Conservation (phyloP, 2,113 vertebrate genomes). For the Aplodontia rufa region DNA sequence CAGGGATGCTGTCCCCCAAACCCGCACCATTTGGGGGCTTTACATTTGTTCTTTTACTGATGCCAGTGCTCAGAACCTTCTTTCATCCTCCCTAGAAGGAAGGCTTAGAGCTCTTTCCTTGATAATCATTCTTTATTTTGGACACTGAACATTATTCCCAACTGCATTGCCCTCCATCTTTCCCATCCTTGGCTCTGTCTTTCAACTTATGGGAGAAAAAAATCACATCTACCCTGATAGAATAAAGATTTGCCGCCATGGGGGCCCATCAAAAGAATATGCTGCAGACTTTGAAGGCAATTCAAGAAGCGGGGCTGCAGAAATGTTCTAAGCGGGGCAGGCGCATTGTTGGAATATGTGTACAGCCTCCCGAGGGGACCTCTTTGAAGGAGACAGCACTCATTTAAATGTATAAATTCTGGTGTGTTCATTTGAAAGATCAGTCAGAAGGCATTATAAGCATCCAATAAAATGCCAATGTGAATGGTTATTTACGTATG, state of each 20-base stretch:
- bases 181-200: neutral
- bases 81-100: neutral
- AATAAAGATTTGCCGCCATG: neutral
- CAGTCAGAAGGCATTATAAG: neutral
- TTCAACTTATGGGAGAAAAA: slow-evolving; percentile 22
- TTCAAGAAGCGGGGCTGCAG: neutral
- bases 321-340: neutral
- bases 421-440: slow-evolving; percentile 43
- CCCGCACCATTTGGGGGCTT: neutral
- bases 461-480: neutral
- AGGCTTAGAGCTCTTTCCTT: neutral
- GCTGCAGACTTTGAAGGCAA: slow-evolving; percentile 27
- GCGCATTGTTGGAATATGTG: neutral
- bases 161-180: neutral
- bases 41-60: neutral
- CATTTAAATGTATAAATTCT: slow-evolving; percentile 64
- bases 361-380: neutral
- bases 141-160: neutral
- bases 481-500: slow-evolving; percentile 19
- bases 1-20: too few species aligned
- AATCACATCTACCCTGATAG: neutral
- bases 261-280: slow-evolving; percentile 14
- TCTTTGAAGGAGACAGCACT: slow-evolving; percentile 46
- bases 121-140: neutral
- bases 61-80: neutral